Conservation (phyloP, 2,888 invertebrate genomes). For the Himalopsyche kuldschensis region DNA sequence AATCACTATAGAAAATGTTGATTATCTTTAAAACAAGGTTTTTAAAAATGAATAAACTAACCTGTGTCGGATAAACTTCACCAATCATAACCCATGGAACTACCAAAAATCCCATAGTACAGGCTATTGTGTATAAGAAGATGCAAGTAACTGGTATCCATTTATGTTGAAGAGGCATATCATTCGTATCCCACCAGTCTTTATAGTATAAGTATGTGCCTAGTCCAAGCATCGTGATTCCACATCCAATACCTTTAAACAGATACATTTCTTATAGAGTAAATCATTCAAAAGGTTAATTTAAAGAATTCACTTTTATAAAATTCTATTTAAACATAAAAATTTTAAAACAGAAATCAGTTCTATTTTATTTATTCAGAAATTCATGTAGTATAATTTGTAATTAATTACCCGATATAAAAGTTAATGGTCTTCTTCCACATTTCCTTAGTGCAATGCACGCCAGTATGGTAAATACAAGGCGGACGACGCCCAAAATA, state of each 20-base stretch:
- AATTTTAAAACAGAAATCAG: not conserved
- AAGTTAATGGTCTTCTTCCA: conserved; percentile 65
- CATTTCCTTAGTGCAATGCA: conserved; percentile 63
- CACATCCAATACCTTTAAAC: conserved; percentile 60
- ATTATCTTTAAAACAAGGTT: not conserved
- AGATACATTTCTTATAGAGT: conserved; percentile 5
- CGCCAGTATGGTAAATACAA: conserved; percentile 65
- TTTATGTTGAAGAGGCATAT: conserved; percentile 50
- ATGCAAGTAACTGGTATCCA: conserved; percentile 68
- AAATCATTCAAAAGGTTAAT: not conserved
- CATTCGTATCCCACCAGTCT: conserved; percentile 54
- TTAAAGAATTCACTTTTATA: not conserved
- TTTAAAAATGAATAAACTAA: conserved; percentile 40
- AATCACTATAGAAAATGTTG: not conserved
- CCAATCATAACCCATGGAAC: conserved; percentile 76
- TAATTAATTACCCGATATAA: conserved; percentile 59
- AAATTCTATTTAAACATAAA: not conserved
- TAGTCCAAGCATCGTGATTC: conserved; percentile 63
- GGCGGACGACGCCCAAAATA: conserved; percentile 61
- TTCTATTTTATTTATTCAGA: not conserved
- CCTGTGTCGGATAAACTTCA: conserved; percentile 71
- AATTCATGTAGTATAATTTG: no score
- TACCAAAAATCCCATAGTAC: conserved; percentile 68
- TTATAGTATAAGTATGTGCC: conserved; percentile 64
- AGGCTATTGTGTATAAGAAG: conserved; percentile 63